These are phyloP conservation scores for Ophiodon elongatus DNA, from an alignment of 2,113 vertebrate genomes.

Conservation along the genomic window DNA sequence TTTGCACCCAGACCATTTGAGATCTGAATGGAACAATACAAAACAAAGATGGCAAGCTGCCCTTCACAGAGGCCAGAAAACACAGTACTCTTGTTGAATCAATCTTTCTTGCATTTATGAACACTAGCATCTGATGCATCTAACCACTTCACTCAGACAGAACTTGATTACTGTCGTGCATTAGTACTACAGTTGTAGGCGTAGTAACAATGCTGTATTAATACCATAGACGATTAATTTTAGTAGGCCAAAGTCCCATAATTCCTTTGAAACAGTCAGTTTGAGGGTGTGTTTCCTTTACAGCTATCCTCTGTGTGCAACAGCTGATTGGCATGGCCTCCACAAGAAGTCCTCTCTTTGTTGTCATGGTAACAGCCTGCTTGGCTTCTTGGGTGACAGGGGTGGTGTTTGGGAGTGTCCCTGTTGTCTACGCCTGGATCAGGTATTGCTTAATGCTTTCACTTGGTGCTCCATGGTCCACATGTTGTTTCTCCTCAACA, in stretches of 20 bases:
- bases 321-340: conserved; percentile 55
- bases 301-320: conserved; percentile 81
- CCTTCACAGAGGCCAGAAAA: not conserved
- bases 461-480: not conserved
- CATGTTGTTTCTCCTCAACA: not conserved
- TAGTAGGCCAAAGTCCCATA: not conserved
- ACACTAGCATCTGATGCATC: not conserved
- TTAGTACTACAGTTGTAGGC: not conserved
- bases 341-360: conserved; percentile 44
- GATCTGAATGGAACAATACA: not conserved
- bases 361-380: conserved; percentile 64
- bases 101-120: not conserved
- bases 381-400: conserved; percentile 79
- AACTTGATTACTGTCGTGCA: not conserved
- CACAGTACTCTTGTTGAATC: not conserved
- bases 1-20: not conserved
- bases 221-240: not conserved
- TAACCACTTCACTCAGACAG: not conserved
- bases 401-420: conserved; percentile 78
- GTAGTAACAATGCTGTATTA: not conserved
- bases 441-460: conserved; percentile 58
- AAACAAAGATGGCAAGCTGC: not conserved
- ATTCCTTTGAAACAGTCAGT: not conserved
- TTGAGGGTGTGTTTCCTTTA: not conserved
- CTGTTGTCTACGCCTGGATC: conserved; percentile 81